Conservation (phyloP, 1,140 invertebrate genomes). For the Drosophila lacertosa region DNA sequence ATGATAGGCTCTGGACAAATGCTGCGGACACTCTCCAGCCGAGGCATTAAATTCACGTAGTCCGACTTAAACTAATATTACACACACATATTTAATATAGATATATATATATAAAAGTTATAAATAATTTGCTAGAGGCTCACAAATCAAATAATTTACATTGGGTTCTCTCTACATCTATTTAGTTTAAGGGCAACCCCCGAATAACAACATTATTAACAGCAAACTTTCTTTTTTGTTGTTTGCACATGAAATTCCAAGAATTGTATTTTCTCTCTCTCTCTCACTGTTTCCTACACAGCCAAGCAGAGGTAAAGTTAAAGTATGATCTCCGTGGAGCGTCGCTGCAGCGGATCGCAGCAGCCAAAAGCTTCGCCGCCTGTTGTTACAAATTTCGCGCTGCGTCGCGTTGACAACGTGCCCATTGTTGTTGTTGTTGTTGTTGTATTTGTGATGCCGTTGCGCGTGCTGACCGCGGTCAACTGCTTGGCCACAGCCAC, state of each 20-base stretch:
- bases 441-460: conserved; percentile 45
- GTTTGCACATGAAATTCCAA: conserved; percentile 44
- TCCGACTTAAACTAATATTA: conserved; percentile 47
- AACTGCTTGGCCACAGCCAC: conserved; percentile 72
- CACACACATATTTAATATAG: conserved; percentile 20
- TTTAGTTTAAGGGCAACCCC: conserved; percentile 38
- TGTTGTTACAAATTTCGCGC: conserved; percentile 51
- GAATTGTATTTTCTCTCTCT: background rate
- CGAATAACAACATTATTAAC: conserved; percentile 76
- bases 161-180: background rate
- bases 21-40: conserved; percentile 9
- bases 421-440: too few relatives aligned
- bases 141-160: conserved; percentile 38
- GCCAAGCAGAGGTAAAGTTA: conserved; percentile 49
- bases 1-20: conserved; percentile 28
- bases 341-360: conserved; percentile 75
- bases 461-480: conserved; percentile 56
- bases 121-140: conserved; percentile 26
- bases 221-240: conserved; percentile 30
- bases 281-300: conserved; percentile 34
- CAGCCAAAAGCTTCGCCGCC: conserved; percentile 49
- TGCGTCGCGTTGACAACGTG: too few relatives aligned
- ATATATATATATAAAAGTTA: conserved; percentile 26
- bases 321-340: conserved; percentile 80
- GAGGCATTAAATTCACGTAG: conserved; percentile 57